Evolutionary conservation across 2,797 vertebrate genomes (phyloP), one percentile per base, ranked within the genome.

Genomic region (Emys orbicularis): DNA sequence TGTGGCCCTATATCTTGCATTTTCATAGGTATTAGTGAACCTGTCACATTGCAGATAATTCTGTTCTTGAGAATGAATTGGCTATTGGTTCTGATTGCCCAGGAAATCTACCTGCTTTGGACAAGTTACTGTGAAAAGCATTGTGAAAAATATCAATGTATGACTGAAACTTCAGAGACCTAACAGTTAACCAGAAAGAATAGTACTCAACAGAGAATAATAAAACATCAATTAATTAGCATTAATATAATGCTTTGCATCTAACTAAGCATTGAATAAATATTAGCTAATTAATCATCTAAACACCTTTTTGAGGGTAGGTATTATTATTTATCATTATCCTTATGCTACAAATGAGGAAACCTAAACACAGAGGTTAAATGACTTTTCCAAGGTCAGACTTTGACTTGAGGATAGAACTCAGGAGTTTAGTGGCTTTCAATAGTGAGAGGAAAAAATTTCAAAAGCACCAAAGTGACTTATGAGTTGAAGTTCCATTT

Each of bases 311-410:
- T 65, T 92, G 61, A 86, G 54, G 61, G 50, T 47, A 74, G 47
- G 23, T 80, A 93, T 89, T 81, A 25, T 59, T 95, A 95, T 95
- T 93, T 81, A 47, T 94, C 79, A 88, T 91, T 93, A 93, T 85
- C 85, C 47, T 93, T 77, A 89, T 68, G 77, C 44, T 93, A 34
- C 8, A 89, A 87, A 86, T 27, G 61, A 95, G 91, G 80, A 76
- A 90, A 52, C 56, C 83, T 83, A 34, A 11, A 37, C 50, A 52
- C 16, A 50, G 56, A 93, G 86, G 57, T 86, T 91, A 86, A 94
- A 84, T 80, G 47, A 82, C 25, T 91, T 92, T 61, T 54, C 49
- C 93, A 94, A 95, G 80, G 87, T 96, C 81, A 88, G 27, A 79
- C 47, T 50, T 83, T 80, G 76, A 87, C 59, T 0, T 87, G 23